Conservation (phyloP, 2,113 vertebrate genomes). For the Hemicordylus capensis region DNA sequence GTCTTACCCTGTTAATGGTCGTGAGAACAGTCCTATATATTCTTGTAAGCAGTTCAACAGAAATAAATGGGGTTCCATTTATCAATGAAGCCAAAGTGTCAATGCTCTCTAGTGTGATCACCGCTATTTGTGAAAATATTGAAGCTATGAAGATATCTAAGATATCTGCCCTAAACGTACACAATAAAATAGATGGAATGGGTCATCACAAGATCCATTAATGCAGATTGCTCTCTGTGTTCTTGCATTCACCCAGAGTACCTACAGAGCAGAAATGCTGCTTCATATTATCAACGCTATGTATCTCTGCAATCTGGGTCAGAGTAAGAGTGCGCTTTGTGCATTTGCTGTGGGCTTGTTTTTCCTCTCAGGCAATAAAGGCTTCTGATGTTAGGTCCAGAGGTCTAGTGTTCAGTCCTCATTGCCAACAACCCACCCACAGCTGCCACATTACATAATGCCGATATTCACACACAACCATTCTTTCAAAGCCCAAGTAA, state of each 20-base stretch:
- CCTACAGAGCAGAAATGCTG: background rate
- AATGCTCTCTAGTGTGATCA: background rate
- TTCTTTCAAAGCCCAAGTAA: conserved; percentile 5
- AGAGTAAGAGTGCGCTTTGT: conserved; percentile 2
- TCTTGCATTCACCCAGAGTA: background rate
- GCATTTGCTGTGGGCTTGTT: conserved; percentile 2
- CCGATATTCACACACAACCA: background rate
- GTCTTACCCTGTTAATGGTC: no score
- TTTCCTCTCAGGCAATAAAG: background rate
- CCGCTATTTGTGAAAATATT: background rate
- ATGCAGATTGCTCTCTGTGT: background rate
- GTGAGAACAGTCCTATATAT: no score
- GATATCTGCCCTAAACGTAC: background rate
- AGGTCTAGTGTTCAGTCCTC: background rate
- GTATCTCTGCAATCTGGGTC: conserved; percentile 29
- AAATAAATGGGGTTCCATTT: background rate
- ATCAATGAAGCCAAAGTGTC: background rate
- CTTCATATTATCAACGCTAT: background rate
- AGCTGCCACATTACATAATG: conserved; percentile 40
- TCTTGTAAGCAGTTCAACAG: background rate
- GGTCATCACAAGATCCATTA: background rate
- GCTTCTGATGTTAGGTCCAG: conserved; percentile 21
- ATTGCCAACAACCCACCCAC: conserved; percentile 32
- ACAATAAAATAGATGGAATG: background rate
- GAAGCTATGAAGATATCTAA: background rate